Percentiles rank a stretch among this genome's conserved stretches.
These are phyloP conservation scores for Sardina pilchardus DNA, from an alignment of 2,113 vertebrate genomes.

Conservation along the genomic window DNA sequence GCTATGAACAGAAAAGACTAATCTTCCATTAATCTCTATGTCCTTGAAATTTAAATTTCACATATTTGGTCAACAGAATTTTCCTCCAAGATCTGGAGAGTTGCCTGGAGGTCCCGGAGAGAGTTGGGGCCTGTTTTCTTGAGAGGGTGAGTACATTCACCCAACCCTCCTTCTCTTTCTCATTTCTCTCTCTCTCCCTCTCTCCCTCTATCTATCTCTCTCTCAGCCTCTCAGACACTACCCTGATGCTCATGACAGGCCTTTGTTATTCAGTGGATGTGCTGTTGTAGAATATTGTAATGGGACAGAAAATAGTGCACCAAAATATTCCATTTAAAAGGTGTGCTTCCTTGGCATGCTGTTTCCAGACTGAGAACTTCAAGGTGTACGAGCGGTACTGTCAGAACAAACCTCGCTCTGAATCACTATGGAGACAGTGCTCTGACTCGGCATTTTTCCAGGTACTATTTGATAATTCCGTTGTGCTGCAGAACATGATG, in stretches of 20 bases:
- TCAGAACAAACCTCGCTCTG: constrained; percentile 93
- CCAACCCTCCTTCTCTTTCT: no score
- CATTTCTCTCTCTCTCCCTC: background rate
- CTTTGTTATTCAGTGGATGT: background rate
- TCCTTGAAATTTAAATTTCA: background rate
- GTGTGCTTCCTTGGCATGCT: background rate
- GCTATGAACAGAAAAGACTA: background rate
- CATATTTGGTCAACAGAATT: constrained; percentile 70
- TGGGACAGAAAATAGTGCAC: background rate
- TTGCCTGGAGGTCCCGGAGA: constrained; percentile 84
- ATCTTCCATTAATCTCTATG: background rate
- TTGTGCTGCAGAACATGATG: background rate
- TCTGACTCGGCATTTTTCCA: constrained; percentile 90
- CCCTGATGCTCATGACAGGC: background rate
- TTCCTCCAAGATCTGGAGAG: constrained; percentile 90
- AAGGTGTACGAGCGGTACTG: constrained; percentile 96
- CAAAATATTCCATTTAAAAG: no score
- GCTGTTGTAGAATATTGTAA: background rate
- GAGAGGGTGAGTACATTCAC: constrained; percentile 80
- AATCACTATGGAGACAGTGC: constrained; percentile 89
- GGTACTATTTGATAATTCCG: constrained; percentile 64
- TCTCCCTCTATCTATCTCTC: background rate
- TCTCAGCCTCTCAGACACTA: no score
- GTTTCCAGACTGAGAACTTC: constrained; percentile 86
- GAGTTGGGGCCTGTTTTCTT: constrained; percentile 88